Conservation (phyloP, 2,888 invertebrate genomes). For the Hirtodrosophila confusa region DNA sequence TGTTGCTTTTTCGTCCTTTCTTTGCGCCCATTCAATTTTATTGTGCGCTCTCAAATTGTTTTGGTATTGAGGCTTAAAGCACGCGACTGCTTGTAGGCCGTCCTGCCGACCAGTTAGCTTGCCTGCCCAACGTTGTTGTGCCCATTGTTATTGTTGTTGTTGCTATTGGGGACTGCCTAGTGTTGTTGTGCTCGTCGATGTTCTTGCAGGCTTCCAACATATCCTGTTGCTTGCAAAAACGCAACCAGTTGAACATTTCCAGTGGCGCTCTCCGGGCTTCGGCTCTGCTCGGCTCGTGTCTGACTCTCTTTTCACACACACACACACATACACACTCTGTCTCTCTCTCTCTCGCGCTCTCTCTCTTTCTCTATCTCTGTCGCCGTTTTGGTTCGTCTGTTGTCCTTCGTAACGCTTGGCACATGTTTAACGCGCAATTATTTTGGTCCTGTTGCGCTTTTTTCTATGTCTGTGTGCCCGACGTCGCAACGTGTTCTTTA, state of each 20-base stretch:
- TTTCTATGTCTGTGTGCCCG: constrained; percentile 39
- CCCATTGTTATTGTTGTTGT: constrained; percentile 22
- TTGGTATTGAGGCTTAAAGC: constrained; percentile 79
- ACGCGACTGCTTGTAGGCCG: constrained; percentile 65
- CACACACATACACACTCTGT: neutral
- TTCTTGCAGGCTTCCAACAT: constrained; percentile 73
- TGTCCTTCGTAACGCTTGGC: constrained; percentile 61
- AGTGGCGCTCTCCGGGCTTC: constrained; percentile 57
- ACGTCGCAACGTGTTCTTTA: constrained; percentile 25
- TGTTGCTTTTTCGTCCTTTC: constrained; percentile 40
- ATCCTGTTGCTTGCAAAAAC: constrained; percentile 76
- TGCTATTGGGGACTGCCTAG: constrained; percentile 32
- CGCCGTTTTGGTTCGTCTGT: constrained; percentile 40
- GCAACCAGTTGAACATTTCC: constrained; percentile 79
- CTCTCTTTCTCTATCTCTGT: constrained; percentile 1
- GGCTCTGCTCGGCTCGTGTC: constrained; percentile 31
- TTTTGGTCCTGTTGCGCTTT: constrained; percentile 79
- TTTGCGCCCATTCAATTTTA: constrained; percentile 73
- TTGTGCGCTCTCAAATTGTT: constrained; percentile 78
- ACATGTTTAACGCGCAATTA: constrained; percentile 79
- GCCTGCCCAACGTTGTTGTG: constrained; percentile 1
- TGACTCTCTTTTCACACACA: neutral
- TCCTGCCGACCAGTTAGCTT: constrained; percentile 4
- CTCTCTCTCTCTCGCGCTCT: constrained; percentile 1
- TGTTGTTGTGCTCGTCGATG: constrained; percentile 64